These are phyloP conservation scores for Pollenia labialis DNA, from an alignment of 2,888 invertebrate species.

Conservation along the genomic window DNA sequence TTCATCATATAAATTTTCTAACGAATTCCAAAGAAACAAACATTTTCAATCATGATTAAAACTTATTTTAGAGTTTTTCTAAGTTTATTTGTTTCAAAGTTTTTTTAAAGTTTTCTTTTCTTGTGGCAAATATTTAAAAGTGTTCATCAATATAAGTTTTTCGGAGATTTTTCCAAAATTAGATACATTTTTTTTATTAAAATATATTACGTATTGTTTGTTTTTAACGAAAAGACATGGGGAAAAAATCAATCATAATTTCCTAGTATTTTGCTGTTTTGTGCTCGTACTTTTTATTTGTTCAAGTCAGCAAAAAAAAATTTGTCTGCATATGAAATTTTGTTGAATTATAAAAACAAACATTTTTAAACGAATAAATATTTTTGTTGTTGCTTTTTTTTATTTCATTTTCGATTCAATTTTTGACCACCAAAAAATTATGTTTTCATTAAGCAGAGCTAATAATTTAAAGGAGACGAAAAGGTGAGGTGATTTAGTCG, in stretches of 20 bases:
- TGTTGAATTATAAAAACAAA: constrained; percentile 67
- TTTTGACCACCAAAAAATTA: constrained; percentile 69
- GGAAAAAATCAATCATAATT: constrained; percentile 14
- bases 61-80: constrained; percentile 17
- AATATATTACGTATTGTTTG: not conserved
- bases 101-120: not conserved
- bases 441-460: constrained; percentile 40
- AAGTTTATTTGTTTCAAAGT: constrained; percentile 3
- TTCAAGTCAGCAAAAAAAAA: constrained; percentile 58
- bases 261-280: constrained; percentile 21
- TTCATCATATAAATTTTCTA: not conserved
- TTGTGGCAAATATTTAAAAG: constrained; percentile 8
- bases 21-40: constrained; percentile 1
- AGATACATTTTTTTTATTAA: constrained; percentile 14
- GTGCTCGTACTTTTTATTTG: constrained; percentile 25
- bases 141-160: not conserved
- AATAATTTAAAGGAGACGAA: not conserved
- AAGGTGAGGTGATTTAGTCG: not conserved
- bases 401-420: constrained; percentile 10
- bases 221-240: not conserved
- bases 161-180: not conserved
- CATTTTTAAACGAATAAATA: constrained; percentile 24
- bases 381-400: constrained; percentile 10
- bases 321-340: constrained; percentile 58
- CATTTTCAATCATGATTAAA: constrained; percentile 42